Evolutionary conservation across 2,797 vertebrate genomes (phyloP).

Genomic region (Epinephelus malabaricus): DNA sequence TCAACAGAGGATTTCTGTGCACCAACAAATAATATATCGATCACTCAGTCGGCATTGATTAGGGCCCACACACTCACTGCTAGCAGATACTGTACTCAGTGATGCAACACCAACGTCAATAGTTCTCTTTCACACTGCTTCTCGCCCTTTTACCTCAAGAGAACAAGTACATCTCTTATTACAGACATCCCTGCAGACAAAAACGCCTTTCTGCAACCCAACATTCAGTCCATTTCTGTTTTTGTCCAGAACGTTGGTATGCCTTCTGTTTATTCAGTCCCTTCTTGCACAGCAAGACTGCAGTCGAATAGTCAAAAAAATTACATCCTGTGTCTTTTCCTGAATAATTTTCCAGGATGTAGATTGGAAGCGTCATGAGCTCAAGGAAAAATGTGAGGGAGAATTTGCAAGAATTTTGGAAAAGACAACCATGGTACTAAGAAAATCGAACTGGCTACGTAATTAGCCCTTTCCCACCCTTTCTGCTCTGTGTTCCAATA

Average conservation of each 20-base stretch:
- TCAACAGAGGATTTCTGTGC: slow-evolving; percentile 22
- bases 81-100: slow-evolving; percentile 28
- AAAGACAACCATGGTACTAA: too few species aligned
- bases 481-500: too few species aligned
- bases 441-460: too few species aligned
- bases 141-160: slow-evolving; percentile 27
- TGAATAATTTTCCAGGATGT: too few species aligned
- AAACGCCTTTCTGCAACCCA: not conserved
- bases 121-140: slow-evolving; percentile 46
- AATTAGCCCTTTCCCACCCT: too few species aligned
- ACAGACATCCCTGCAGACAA: slow-evolving; percentile 10
- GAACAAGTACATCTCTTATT: slow-evolving; percentile 44
- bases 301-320: too few species aligned
- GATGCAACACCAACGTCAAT: slow-evolving; percentile 34
- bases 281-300: not conserved
- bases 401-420: too few species aligned
- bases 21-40: slow-evolving; percentile 30
- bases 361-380: too few species aligned
- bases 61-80: slow-evolving; percentile 34
- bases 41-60: slow-evolving; percentile 28
- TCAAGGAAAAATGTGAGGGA: too few species aligned
- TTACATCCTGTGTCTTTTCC: too few species aligned
- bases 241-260: not conserved
- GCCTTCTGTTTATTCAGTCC: slow-evolving; percentile 26
- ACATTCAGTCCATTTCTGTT: not conserved